A percentile compares a stretch with the other conserved stretches of the same genome.
These are phyloP conservation scores for Tragopan temminckii DNA, from an alignment of 2,797 vertebrate genomes.

Conservation along the genomic window DNA sequence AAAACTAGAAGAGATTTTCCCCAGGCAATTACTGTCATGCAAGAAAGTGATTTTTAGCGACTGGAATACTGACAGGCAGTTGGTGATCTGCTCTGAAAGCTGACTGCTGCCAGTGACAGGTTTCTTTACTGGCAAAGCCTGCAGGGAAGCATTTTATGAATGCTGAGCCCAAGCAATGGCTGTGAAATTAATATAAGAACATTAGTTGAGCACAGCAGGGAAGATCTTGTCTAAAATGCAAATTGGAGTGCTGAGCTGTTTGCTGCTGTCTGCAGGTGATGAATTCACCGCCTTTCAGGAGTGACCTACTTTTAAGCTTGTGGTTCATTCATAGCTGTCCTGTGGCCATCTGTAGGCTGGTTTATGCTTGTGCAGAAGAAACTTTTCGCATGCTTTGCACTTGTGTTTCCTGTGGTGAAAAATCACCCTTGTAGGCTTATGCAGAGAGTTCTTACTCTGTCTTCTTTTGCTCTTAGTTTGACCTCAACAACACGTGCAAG, in stretches of 20 bases:
- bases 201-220: background rate
- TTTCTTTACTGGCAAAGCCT: background rate
- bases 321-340: background rate
- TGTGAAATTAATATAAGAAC: background rate
- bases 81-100: background rate
- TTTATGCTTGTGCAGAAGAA: background rate
- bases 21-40: background rate
- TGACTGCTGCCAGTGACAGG: background rate
- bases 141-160: background rate
- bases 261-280: background rate
- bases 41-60: background rate
- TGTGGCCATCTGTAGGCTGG: background rate
- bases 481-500: constrained; percentile 94
- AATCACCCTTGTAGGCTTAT: background rate
- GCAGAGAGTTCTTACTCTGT: background rate
- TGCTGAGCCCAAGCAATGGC: background rate
- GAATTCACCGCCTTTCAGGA: background rate
- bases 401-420: background rate
- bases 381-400: background rate
- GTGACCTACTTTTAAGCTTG: constrained; percentile 6
- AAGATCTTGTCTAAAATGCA: background rate
- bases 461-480: constrained; percentile 83
- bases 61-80: background rate
- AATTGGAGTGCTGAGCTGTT: background rate
- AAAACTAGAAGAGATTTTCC: background rate